A percentile compares a stretch with the other conserved stretches of the same genome.
phyloP scores from a whole-genome alignment of 23 tunicate genomes.

The Oikopleura dioica region DNA sequence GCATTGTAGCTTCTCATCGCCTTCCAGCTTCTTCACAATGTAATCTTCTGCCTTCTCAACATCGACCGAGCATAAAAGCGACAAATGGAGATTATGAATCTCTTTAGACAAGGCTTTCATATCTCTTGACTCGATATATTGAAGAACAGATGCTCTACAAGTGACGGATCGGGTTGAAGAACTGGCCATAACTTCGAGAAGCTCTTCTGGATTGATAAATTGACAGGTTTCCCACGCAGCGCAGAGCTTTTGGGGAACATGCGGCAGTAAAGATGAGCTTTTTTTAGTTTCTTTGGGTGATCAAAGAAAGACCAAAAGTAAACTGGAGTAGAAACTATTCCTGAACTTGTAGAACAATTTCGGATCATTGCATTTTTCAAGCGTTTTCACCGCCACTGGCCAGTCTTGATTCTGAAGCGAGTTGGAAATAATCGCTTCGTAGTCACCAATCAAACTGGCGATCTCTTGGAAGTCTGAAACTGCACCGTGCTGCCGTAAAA shows the following conservation, averaged over 20 bases:
- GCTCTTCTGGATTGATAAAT: background rate
- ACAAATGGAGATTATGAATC: background rate
- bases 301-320: too few species aligned
- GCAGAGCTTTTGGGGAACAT: background rate
- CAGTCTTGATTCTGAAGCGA: constrained; percentile 63
- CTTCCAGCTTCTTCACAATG: too few species aligned
- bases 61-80: constrained; percentile 5
- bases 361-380: constrained; percentile 33
- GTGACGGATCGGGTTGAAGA: background rate
- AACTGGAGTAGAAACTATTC: too few species aligned
- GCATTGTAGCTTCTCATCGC: too few species aligned
- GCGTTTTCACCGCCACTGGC: constrained; percentile 44
- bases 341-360: constrained; percentile 59
- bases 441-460: constrained; percentile 71
- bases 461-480: constrained; percentile 10
- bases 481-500: background rate
- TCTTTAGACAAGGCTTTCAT: background rate
- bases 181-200: background rate
- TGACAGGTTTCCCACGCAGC: background rate
- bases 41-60: background rate
- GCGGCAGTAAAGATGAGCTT: background rate
- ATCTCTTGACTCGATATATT: background rate
- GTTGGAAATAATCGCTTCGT: constrained; percentile 63
- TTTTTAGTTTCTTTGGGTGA: too few species aligned
- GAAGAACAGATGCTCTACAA: background rate